phyloP scores from a whole-genome alignment of 2,113 vertebrate species.

The Microcebus ravelobensis region DNA sequence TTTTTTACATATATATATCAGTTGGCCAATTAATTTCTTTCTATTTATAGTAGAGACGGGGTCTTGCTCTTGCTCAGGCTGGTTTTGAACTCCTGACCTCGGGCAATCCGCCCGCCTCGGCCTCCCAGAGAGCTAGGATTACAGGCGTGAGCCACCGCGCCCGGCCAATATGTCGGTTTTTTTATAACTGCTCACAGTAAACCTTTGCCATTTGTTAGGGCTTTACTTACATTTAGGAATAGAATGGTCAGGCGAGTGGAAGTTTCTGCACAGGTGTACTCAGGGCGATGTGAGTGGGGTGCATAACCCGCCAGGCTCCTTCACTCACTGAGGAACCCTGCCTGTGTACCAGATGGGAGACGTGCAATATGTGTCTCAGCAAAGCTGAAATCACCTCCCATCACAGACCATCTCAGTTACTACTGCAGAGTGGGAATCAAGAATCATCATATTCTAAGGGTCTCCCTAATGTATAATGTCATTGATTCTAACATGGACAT shows the following conservation, averaged over 20 bases:
- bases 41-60: too few relatives aligned
- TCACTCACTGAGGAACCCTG: neutral
- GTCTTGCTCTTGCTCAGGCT: too few relatives aligned
- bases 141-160: too few relatives aligned
- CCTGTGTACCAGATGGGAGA: neutral
- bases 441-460: neutral
- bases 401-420: neutral
- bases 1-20: too few relatives aligned
- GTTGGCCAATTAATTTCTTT: too few relatives aligned
- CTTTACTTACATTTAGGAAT: neutral
- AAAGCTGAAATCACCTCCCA: slow-evolving; percentile 17
- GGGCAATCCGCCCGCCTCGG: too few relatives aligned
- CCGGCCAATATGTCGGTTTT: neutral
- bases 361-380: neutral
- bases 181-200: neutral
- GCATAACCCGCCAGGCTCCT: neutral
- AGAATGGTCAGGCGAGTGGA: neutral
- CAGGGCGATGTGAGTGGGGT: neutral
- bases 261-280: neutral
- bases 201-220: neutral
- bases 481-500: slow-evolving; percentile 12
- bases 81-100: too few relatives aligned
- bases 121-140: too few relatives aligned
- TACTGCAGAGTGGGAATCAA: neutral
- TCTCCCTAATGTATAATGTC: neutral